Evolutionary conservation across 2,888 invertebrate species (phyloP).

Genomic region (Nasonia oneida): DNA sequence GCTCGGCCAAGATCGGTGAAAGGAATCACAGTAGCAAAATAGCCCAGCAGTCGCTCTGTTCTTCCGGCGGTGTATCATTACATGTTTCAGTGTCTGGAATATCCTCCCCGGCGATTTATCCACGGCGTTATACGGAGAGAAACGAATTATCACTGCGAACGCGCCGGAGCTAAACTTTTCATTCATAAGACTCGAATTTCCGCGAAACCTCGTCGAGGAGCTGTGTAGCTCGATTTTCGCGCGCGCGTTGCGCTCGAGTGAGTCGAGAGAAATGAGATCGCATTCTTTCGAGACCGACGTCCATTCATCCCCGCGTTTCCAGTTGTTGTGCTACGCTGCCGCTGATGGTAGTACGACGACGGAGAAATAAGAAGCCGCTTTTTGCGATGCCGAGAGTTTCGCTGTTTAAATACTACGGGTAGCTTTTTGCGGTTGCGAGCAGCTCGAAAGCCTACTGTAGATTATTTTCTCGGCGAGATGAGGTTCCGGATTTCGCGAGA

Average conservation of each 20-base stretch:
- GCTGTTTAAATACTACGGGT: background rate
- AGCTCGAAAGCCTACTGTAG: no score
- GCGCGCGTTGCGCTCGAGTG: conserved; percentile 44
- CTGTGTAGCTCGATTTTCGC: conserved; percentile 21
- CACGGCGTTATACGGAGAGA: background rate
- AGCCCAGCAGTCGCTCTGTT: background rate
- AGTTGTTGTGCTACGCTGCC: background rate
- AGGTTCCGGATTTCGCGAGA: no score
- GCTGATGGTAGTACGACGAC: background rate
- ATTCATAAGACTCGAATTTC: conserved; percentile 4
- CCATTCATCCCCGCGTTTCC: background rate
- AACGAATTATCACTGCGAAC: background rate
- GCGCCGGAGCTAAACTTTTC: background rate
- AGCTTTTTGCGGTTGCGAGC: no score
- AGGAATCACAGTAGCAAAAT: no score
- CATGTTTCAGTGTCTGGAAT: background rate
- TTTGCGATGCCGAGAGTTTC: background rate
- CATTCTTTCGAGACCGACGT: conserved; percentile 26
- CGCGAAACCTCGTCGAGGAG: background rate
- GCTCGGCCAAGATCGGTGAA: no score
- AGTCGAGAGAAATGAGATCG: conserved; percentile 14
- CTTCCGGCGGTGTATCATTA: background rate
- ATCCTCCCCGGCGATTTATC: background rate
- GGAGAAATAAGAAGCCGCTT: background rate
- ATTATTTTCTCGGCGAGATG: no score